Evolutionary conservation across 2,797 vertebrate genomes (phyloP).

Genomic region (Gymnoscopelus microlampas): DNA sequence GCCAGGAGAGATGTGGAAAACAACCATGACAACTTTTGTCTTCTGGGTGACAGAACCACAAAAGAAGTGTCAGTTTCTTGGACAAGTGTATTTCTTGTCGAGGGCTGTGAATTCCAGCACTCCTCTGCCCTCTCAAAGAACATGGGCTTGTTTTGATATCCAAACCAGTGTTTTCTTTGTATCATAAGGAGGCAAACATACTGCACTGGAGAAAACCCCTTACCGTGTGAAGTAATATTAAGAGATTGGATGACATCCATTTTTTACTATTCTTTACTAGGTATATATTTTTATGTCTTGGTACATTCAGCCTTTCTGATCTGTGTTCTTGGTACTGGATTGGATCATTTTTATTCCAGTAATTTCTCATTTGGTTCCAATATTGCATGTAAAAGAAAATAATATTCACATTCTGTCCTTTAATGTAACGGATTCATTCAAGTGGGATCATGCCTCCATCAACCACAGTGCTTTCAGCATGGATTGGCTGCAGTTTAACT

Average conservation of each 20-base stretch:
- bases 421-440: constrained; percentile 64
- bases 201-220: background rate
- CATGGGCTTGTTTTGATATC: constrained; percentile 42
- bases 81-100: constrained; percentile 9
- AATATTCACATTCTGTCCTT: constrained; percentile 23
- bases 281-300: too few species aligned
- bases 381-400: constrained; percentile 4
- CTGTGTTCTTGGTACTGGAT: too few species aligned
- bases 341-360: background rate
- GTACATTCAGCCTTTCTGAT: too few species aligned
- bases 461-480: constrained; percentile 40
- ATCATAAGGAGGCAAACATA: constrained; percentile 36
- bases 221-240: constrained; percentile 26
- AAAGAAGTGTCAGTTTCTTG: constrained; percentile 19
- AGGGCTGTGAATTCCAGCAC: constrained; percentile 8
- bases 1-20: constrained; percentile 14
- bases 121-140: constrained; percentile 24
- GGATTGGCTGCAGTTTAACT: constrained; percentile 63
- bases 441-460: constrained; percentile 49
- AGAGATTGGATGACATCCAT: constrained; percentile 2
- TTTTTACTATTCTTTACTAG: background rate
- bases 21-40: constrained; percentile 25
- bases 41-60: constrained; percentile 15
- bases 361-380: background rate
- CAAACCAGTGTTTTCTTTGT: constrained; percentile 33